Conservation (phyloP, 2,113 vertebrate genomes). For the Mus spicilegus region DNA sequence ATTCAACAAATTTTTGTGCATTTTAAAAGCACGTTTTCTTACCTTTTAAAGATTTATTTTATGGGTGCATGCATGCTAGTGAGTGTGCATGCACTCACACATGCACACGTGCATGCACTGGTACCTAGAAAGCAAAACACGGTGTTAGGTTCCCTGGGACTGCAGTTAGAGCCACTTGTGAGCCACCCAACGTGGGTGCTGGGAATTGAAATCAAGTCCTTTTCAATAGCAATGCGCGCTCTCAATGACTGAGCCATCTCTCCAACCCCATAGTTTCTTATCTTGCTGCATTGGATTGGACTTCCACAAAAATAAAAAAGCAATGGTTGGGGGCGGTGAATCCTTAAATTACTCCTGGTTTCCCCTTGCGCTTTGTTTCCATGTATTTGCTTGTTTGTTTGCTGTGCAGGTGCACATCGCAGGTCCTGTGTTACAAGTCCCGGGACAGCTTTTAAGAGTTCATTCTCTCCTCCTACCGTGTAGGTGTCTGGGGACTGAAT, state of each 20-base stretch:
- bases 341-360: conserved; percentile 30
- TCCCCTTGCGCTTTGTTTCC: neutral
- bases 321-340: neutral
- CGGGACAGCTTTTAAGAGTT: neutral
- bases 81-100: neutral
- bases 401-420: no score
- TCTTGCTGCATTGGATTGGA: conserved; percentile 14
- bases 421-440: neutral
- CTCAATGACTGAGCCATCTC: neutral
- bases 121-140: neutral
- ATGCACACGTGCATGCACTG: neutral
- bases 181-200: neutral
- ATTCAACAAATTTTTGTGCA: neutral
- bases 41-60: neutral
- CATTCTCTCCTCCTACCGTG: neutral
- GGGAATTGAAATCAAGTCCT: neutral
- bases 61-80: neutral
- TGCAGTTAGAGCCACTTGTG: neutral
- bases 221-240: neutral
- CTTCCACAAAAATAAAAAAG: neutral
- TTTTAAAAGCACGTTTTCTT: neutral
- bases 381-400: neutral
- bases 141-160: neutral
- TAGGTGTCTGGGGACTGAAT: neutral
- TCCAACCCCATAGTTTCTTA: conserved; percentile 33